A percentile compares a stretch with the other conserved stretches of the same genome.
These are phyloP conservation scores for Echinarachnius parma DNA, from an alignment of 53 echinoderm and acorn worm genomes.

Conservation along the genomic window DNA sequence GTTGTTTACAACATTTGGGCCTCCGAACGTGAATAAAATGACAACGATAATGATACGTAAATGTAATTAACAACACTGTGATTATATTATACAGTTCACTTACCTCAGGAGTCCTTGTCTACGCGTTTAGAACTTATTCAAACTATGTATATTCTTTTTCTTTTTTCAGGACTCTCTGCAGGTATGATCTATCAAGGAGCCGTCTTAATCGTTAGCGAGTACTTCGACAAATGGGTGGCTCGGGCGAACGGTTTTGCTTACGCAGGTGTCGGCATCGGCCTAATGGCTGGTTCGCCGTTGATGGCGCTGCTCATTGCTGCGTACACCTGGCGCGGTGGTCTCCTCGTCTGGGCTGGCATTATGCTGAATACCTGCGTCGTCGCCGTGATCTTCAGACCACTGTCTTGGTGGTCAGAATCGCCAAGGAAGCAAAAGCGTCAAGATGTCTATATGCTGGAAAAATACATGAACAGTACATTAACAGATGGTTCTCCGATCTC, in stretches of 20 bases:
- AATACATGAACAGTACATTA: no score
- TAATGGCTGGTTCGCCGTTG: slow-evolving; percentile 25
- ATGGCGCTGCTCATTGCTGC: slow-evolving; percentile 3
- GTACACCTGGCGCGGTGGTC: slow-evolving; percentile 23
- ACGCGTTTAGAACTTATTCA: no score
- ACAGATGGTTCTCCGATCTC: no score
- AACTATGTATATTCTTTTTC: no score
- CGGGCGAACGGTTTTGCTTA: slow-evolving; percentile 29
- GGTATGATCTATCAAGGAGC: slow-evolving; percentile 23
- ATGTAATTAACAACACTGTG: no score
- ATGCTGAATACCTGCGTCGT: not conserved
- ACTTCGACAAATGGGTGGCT: slow-evolving; percentile 24
- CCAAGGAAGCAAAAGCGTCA: no score
- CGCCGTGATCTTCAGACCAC: slow-evolving; percentile 12
- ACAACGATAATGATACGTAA: no score
- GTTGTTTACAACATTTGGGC: no score
- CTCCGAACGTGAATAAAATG: no score
- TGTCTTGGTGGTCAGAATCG: slow-evolving; percentile 23
- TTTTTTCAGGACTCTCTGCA: not conserved
- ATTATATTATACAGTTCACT: no score
- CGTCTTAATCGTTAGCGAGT: slow-evolving; percentile 9
- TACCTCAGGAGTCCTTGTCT: no score
- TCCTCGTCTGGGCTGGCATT: slow-evolving; percentile 16
- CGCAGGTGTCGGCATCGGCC: slow-evolving; percentile 14
- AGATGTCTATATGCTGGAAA: no score